phyloP scores from a whole-genome alignment of 2,888 invertebrate genomes.

The Tachina grossa region DNA sequence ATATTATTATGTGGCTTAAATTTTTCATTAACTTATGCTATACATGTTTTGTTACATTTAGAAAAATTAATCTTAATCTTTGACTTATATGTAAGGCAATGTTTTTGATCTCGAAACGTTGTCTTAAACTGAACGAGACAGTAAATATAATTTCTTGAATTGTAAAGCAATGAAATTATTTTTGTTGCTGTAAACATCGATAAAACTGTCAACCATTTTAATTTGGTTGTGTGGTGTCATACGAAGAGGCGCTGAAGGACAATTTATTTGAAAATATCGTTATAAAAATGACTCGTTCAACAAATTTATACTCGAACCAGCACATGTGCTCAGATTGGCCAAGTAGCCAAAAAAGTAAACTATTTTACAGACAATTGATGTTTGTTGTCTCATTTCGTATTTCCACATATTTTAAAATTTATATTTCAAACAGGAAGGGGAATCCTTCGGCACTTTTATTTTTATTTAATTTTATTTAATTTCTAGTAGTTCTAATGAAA shows the following conservation, averaged over 20 bases:
- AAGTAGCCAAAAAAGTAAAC: constrained; percentile 26
- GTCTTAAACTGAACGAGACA: constrained; percentile 8
- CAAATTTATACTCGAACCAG: not conserved
- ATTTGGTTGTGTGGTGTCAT: constrained; percentile 39
- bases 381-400: constrained; percentile 35
- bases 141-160: constrained; percentile 57
- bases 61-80: constrained; percentile 64
- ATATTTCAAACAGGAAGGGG: not conserved
- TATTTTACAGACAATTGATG: constrained; percentile 39
- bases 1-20: not conserved
- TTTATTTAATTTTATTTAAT: constrained; percentile 50
- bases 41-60: constrained; percentile 46
- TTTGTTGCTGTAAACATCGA: constrained; percentile 74
- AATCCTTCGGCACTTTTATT: constrained; percentile 69
- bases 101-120: constrained; percentile 21
- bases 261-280: constrained; percentile 43
- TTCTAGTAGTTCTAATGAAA: constrained; percentile 63
- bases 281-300: constrained; percentile 36
- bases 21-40: constrained; percentile 7
- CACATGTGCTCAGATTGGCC: constrained; percentile 1
- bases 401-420: not conserved
- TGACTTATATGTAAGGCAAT: constrained; percentile 26
- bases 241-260: constrained; percentile 59
- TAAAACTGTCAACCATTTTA: constrained; percentile 72
- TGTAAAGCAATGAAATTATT: constrained; percentile 71